phyloP scores from a whole-genome alignment of 2,797 vertebrate species.

The Phrynocephalus vlangalii region DNA sequence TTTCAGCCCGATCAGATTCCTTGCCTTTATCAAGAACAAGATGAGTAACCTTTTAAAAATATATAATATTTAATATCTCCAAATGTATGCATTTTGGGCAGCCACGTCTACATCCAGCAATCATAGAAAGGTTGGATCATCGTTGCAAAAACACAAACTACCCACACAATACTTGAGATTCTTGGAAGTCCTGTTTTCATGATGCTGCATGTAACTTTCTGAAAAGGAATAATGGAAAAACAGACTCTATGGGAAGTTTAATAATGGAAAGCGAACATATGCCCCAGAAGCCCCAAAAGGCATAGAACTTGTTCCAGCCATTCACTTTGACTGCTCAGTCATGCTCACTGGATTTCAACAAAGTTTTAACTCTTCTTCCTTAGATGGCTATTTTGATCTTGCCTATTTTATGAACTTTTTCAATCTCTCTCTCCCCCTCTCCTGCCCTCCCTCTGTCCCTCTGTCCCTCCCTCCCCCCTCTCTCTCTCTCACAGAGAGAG shows the following conservation, averaged over 20 bases:
- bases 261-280: not conserved
- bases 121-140: no score
- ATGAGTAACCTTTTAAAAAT: no score
- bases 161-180: no score
- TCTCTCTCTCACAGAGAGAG: not conserved
- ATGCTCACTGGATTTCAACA: not conserved
- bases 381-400: not conserved
- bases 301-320: not conserved
- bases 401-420: not conserved
- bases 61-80: no score
- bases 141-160: no score
- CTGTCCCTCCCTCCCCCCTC: not conserved
- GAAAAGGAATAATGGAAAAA: not conserved
- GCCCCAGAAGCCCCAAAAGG: not conserved
- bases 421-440: not conserved
- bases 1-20: no score
- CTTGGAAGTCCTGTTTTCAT: no score
- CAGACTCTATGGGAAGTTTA: not conserved
- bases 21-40: no score
- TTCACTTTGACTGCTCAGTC: not conserved
- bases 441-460: not conserved
- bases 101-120: no score
- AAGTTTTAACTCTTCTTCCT: conserved; percentile 16
- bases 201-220: not conserved
- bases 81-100: no score